These are phyloP conservation scores for Pangasius djambal DNA, from an alignment of 2,797 vertebrate species.

Conservation along the genomic window DNA sequence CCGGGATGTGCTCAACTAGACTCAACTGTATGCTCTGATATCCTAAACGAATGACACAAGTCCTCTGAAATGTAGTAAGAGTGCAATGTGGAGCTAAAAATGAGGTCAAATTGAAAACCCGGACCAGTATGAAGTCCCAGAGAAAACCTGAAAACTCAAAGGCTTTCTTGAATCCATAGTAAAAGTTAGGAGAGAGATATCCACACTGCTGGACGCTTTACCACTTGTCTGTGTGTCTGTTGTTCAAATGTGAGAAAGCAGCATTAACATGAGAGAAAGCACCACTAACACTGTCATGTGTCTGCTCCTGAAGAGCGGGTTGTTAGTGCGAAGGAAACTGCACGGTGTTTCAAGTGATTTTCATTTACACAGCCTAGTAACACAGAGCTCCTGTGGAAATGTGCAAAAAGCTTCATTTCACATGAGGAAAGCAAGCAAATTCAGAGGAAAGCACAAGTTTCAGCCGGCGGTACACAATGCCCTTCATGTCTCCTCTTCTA, in stretches of 20 bases:
- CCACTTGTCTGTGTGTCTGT: constrained; percentile 35
- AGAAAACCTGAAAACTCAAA: constrained; percentile 49
- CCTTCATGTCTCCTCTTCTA: constrained; percentile 22
- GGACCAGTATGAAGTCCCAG: constrained; percentile 60
- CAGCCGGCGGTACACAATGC: background rate
- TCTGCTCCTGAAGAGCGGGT: background rate
- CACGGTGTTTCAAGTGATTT: background rate
- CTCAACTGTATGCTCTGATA: constrained; percentile 39
- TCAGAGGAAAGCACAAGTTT: background rate
- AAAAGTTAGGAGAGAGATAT: constrained; percentile 65
- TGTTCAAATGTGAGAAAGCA: background rate
- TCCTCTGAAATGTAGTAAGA: background rate
- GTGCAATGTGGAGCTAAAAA: background rate
- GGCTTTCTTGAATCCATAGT: constrained; percentile 63
- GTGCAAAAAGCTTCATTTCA: background rate
- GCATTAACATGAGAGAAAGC: background rate
- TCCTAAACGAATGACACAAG: constrained; percentile 21
- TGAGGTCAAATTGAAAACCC: background rate
- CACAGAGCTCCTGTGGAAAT: constrained; percentile 7
- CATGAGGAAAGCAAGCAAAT: background rate
- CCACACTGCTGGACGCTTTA: constrained; percentile 55
- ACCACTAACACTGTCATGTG: constrained; percentile 3
- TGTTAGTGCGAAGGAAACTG: background rate
- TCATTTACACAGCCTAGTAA: constrained; percentile 7
- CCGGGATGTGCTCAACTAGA: constrained; percentile 59